Evolutionary conservation across 2,113 vertebrate genomes (phyloP).

Genomic region (Halichoeres trimaculatus): DNA sequence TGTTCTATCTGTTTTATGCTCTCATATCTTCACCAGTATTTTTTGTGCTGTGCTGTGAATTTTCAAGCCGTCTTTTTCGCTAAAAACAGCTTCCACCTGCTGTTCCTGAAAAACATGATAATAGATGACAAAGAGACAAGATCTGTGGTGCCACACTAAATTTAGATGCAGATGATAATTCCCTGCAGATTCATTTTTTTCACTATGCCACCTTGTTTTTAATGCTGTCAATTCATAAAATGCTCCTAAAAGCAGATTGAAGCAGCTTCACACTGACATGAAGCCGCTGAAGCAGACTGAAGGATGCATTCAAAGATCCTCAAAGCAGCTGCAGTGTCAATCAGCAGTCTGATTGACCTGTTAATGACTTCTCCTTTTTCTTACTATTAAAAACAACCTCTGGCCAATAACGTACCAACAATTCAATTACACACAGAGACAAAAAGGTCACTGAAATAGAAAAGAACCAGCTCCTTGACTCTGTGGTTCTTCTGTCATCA

Average conservation of each 20-base stretch:
- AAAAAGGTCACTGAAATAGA: conserved; percentile 21
- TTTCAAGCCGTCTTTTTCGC: background rate
- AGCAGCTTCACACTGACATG: background rate
- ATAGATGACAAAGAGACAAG: background rate
- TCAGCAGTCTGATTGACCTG: background rate
- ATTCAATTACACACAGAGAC: conserved; percentile 15
- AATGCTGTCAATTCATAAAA: background rate
- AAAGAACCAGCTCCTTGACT: conserved; percentile 4
- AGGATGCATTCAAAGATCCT: background rate
- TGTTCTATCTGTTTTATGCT: background rate
- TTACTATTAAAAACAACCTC: background rate
- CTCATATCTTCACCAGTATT: background rate
- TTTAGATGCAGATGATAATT: background rate
- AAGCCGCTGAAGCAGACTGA: background rate
- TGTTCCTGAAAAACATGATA: background rate
- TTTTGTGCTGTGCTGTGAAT: background rate
- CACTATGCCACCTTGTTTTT: background rate
- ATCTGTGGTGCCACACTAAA: background rate
- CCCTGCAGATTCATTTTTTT: background rate
- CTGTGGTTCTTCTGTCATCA: conserved; percentile 21
- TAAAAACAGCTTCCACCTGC: background rate
- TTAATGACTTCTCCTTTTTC: conserved; percentile 1
- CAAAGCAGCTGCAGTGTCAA: background rate
- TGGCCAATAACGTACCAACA: conserved; percentile 4
- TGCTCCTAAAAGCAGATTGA: background rate